phyloP scores from a whole-genome alignment of 2,888 invertebrate species.

The Ceramica pisi region DNA sequence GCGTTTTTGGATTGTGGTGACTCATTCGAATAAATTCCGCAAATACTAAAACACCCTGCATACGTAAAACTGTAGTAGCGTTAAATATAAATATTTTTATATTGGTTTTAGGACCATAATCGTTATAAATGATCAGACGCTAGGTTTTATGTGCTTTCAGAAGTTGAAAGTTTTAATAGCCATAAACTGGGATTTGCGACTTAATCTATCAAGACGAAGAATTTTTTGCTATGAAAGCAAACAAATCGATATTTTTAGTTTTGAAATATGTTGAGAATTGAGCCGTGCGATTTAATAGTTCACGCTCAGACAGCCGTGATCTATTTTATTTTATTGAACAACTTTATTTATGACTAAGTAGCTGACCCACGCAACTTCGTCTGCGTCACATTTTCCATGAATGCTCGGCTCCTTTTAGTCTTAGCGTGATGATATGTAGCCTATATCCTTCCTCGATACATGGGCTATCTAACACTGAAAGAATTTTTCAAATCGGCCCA shows the following conservation, averaged over 20 bases:
- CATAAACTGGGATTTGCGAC: conserved; percentile 29
- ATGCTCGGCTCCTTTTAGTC: too few species aligned
- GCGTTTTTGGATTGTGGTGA: too few species aligned
- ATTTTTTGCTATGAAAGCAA: conserved; percentile 18
- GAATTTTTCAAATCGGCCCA: too few species aligned
- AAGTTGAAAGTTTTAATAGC: conserved; percentile 12
- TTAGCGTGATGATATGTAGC: too few species aligned
- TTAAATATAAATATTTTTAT: not conserved
- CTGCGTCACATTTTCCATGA: too few species aligned
- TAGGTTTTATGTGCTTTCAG: conserved; percentile 7
- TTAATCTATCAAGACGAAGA: conserved; percentile 6
- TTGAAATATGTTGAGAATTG: not conserved
- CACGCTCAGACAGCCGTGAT: not conserved
- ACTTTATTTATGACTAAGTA: too few species aligned
- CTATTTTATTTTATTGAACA: not conserved
- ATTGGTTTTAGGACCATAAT: conserved; percentile 5
- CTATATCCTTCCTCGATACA: too few species aligned
- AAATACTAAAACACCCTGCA: not conserved
- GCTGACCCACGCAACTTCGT: too few species aligned
- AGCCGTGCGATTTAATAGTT: not conserved
- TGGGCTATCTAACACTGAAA: too few species aligned
- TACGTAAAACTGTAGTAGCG: not conserved
- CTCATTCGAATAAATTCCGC: too few species aligned
- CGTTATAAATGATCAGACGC: conserved; percentile 5
- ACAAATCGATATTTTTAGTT: conserved; percentile 15